Evolutionary conservation across 64 coral and sea anemone species (phyloP).

Genomic region (Actinia tenebrosa): DNA sequence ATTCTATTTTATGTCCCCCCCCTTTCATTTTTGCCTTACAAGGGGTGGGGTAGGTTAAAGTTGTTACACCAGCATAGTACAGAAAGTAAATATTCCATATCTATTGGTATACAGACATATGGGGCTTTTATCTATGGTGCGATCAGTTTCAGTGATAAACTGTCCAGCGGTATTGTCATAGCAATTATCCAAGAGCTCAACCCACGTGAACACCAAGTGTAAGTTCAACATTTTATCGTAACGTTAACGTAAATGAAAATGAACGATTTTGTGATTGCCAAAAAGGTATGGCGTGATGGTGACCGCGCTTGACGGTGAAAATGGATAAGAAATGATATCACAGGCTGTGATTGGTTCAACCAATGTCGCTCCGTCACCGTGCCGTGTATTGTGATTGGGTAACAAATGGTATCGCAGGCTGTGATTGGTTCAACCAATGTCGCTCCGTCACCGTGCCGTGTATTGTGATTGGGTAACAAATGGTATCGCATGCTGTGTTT

Average conservation of each 20-base stretch:
- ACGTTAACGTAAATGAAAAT: neutral
- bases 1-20: neutral
- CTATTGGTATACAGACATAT: constrained; percentile 16
- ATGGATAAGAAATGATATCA: too few relatives aligned
- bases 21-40: neutral
- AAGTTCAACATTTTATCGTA: constrained; percentile 10
- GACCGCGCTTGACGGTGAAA: too few relatives aligned
- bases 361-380: too few relatives aligned
- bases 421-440: too few relatives aligned
- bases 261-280: too few relatives aligned
- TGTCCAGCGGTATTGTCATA: constrained; percentile 80
- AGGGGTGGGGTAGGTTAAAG: neutral
- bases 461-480: too few relatives aligned
- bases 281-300: neutral
- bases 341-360: too few relatives aligned
- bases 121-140: constrained; percentile 84
- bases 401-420: too few relatives aligned
- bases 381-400: too few relatives aligned
- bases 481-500: too few relatives aligned
- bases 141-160: constrained; percentile 72
- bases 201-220: constrained; percentile 58
- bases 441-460: too few relatives aligned
- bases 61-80: neutral
- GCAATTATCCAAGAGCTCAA: constrained; percentile 79
- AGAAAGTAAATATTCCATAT: neutral